Evolutionary conservation across 2,888 invertebrate species (phyloP), one percentile per base, ranked within the genome.

Genomic region (Drosophila anomalata): DNA sequence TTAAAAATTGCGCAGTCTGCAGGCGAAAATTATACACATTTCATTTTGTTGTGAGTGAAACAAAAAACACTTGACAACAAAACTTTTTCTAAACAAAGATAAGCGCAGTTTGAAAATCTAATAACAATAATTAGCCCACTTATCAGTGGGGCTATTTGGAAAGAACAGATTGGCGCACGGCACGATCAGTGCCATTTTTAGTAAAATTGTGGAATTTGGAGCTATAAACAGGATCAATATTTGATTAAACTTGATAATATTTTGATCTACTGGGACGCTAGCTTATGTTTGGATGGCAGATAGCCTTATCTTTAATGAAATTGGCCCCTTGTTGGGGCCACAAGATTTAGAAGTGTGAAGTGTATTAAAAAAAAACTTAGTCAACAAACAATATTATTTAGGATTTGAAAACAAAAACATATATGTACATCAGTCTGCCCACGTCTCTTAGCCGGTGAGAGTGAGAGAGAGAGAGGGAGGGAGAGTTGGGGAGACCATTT

Each of bases 1-100:
- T 47, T 26, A 12, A 31, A 61, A 61, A 62, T 51, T 66, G 67
- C 54, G 31, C 62, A 36, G 62, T 55, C 62, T 61, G 50, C 61
- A 50, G 36, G 29, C 36, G 44, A 42, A 29, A 29, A 48, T 14
- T n/a, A 56, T 7, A 47, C 12, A 24, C 26, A 29, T 54, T 22
- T 46, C 29, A 41, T 46, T 52, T 33, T 46, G n/a, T 51, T 22
- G 20, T 29, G 31, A 22, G 36, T 41, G 14, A 52, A 48, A 42
- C 26, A 26, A 63, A 53, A 55, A 53, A 55, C 54, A 61, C 44
- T 51, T 22, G 54, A 29, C 33, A 50, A 63, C 54, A 57, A 50
- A 55, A 63, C 9, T 62, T 50, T 26, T 61, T 33, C 44, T 20
- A 59, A 59, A 33, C 33, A 46, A 36, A 54, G 63, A 54, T 65